Base-by-base conservation (phyloP, 1,140 invertebrate genomes). In the Atopsyche davidsoni region DNA sequence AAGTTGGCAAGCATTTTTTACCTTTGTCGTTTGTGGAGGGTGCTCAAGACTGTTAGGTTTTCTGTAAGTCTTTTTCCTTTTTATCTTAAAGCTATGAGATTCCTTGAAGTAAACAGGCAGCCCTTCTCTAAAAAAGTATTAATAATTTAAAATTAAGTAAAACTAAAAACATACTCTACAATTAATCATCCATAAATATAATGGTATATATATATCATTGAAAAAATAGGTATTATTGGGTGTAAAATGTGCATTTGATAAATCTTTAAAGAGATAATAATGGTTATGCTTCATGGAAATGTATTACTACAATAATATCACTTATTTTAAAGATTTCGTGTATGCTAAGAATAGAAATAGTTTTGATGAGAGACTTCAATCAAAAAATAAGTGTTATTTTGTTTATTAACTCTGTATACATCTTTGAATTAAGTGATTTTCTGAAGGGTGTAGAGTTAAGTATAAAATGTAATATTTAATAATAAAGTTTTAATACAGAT, bases 1-100 rank as follows among this genome's bases (percentile, higher is more conserved):
- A 28, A 28, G 24, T n/a, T 7, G 14, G 21, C 14, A 18, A 6
- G 16, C 13, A 40, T 10, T 3, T 40, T 40, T 35, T 40, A 47
- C 46, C 46, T 47, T 47, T 3, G 46, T 6, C 13, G n/a, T 9
- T 11, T 22, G 32, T 1, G 46, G 46, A 1, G 24, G 17, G 6
- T 34, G 7, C 28, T 47, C 46, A 9, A 47, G 14, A 22, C 34
- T 39, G 28, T 32, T 39, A 1, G 46, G 46, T 39, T 47, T 47
- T 28, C 46, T 47, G n/a, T 40, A 11, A 19, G 19, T 4, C 16
- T 4, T 9, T 19, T 18, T 40, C 16, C 18, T 17, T 18, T 18
- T 4, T 11, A 11, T 2, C n/a, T 40, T n/a, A 19, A 40, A 17
- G 16, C 38, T n/a, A 11, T 19, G 3, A 40, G 18, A n/a, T 4